A percentile compares a stretch with the other conserved stretches of the same genome.
Conservation (phyloP, 2,113 vertebrate species). For the Phycodurus eques region DNA sequence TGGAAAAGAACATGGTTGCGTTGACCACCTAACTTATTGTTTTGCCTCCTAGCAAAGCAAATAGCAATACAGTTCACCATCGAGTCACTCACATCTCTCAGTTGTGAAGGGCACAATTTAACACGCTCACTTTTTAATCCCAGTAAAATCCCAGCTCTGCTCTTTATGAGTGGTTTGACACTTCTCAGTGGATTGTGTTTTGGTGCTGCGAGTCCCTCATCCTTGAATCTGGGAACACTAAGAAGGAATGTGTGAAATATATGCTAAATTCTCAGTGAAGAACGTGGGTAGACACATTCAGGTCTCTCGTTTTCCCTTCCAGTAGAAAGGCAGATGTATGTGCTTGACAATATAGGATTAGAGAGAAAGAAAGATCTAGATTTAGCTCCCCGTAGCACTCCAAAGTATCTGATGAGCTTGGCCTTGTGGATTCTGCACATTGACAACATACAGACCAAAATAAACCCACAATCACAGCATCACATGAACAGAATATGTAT, state of each 20-base stretch:
- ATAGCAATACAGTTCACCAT: constrained; percentile 13
- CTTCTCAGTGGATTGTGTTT: constrained; percentile 13
- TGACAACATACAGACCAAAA: background rate
- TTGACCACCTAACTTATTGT: background rate
- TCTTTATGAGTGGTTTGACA: constrained; percentile 39
- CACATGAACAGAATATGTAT: background rate
- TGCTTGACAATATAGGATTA: constrained; percentile 19
- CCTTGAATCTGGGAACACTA: constrained; percentile 1
- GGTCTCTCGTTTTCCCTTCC: constrained; percentile 1
- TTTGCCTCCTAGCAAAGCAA: constrained; percentile 41
- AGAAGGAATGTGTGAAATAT: constrained; percentile 4
- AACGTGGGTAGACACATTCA: background rate
- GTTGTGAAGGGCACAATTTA: constrained; percentile 36
- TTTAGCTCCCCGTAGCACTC: constrained; percentile 24
- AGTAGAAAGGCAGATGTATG: background rate
- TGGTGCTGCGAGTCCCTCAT: background rate
- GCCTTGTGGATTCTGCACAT: constrained; percentile 4
- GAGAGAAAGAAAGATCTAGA: constrained; percentile 20
- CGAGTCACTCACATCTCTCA: constrained; percentile 43
- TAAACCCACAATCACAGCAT: background rate
- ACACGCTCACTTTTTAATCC: constrained; percentile 55
- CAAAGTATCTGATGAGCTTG: constrained; percentile 25
- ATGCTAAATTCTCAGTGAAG: background rate
- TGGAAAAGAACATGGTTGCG: too few species aligned
- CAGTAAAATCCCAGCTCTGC: constrained; percentile 27